Evolutionary conservation across 2,113 vertebrate species (phyloP).

Genomic region (Symphodus melops): DNA sequence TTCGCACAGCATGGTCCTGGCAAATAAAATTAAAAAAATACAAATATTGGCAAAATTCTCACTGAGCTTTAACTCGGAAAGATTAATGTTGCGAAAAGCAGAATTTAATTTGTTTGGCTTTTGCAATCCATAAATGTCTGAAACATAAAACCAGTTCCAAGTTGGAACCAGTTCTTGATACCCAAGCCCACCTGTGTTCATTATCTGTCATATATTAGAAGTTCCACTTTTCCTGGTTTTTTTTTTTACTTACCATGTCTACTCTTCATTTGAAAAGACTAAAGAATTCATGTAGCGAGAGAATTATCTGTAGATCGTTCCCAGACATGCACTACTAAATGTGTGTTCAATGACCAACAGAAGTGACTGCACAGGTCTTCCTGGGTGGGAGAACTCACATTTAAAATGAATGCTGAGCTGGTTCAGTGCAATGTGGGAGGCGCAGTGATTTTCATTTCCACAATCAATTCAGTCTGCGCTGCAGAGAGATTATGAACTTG

Average conservation of each 20-base stretch:
- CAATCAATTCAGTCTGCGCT: constrained; percentile 51
- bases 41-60: no score
- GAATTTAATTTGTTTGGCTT: no score
- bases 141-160: no score
- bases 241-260: no score
- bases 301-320: constrained; percentile 22
- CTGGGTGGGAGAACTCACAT: constrained; percentile 8
- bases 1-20: no score
- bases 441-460: constrained; percentile 46
- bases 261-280: background rate
- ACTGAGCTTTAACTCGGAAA: no score
- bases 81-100: no score
- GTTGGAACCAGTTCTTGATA: no score
- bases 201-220: background rate
- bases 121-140: no score
- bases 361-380: constrained; percentile 18
- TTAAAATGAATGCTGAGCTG: constrained; percentile 20
- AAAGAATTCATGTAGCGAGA: background rate
- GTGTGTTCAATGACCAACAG: background rate
- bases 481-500: constrained; percentile 61
- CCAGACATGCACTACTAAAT: background rate
- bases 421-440: constrained; percentile 40
- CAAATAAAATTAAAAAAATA: no score
- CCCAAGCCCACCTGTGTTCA: no score
- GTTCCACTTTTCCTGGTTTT: background rate